phyloP scores from a whole-genome alignment of 2,888 invertebrate genomes.

The Chymomyza amoena region DNA sequence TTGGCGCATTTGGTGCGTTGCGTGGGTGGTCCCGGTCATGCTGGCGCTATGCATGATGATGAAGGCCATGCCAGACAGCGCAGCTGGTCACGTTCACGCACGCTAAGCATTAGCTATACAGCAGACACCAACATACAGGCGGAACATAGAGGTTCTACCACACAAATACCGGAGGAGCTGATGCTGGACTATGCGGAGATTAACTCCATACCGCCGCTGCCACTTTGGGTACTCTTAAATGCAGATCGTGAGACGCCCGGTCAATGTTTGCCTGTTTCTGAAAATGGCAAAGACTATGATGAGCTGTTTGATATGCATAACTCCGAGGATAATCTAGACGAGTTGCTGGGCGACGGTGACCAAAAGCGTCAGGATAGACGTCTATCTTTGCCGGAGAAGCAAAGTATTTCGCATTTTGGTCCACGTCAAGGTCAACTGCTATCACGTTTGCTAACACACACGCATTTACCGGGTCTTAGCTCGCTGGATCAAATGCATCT shows the following conservation, averaged over 20 bases:
- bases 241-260: slow-evolving; percentile 92
- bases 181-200: slow-evolving; percentile 96
- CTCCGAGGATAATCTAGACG: slow-evolving; percentile 90
- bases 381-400: slow-evolving; percentile 86
- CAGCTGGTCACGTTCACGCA: slow-evolving; percentile 93
- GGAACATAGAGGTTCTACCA: slow-evolving; percentile 88
- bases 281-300: slow-evolving; percentile 86
- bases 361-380: slow-evolving; percentile 82
- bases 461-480: slow-evolving; percentile 94
- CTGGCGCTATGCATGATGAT: slow-evolving; percentile 80
- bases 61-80: slow-evolving; percentile 79
- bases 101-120: slow-evolving; percentile 92
- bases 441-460: slow-evolving; percentile 95
- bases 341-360: slow-evolving; percentile 86
- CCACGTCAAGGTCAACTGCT: slow-evolving; percentile 91
- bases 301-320: slow-evolving; percentile 91
- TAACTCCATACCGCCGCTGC: slow-evolving; percentile 98
- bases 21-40: slow-evolving; percentile 80
- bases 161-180: slow-evolving; percentile 90
- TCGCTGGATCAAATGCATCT: slow-evolving; percentile 99
- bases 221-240: slow-evolving; percentile 95
- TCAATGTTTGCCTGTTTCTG: slow-evolving; percentile 49
- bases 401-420: slow-evolving; percentile 91
- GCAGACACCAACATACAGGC: slow-evolving; percentile 88
- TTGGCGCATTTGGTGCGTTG: slow-evolving; percentile 95